Conservation (phyloP, 2,113 vertebrate species). For the Dolichotis patagonum region DNA sequence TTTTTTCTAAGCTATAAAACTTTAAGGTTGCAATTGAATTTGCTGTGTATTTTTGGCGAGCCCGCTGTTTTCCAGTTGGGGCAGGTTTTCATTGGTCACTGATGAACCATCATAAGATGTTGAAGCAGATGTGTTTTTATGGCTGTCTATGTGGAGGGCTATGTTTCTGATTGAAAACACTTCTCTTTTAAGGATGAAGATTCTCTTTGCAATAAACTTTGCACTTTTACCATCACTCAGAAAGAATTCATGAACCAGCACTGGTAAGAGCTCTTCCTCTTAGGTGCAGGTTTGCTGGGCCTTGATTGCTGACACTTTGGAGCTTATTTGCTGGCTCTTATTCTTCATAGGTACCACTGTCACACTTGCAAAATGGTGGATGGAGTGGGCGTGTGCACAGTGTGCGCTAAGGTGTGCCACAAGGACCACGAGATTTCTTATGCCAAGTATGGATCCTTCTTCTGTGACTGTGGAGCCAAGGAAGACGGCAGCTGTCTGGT, state of each 20-base stretch:
- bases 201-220: slow-evolving; percentile 99
- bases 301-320: not conserved
- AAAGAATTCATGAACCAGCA: slow-evolving; percentile 99
- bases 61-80: not conserved
- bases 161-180: slow-evolving; percentile 19
- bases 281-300: slow-evolving; percentile 55
- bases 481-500: slow-evolving; percentile 99
- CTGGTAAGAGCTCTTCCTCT: slow-evolving; percentile 91
- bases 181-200: slow-evolving; percentile 94
- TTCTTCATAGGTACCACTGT: slow-evolving; percentile 95
- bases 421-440: slow-evolving; percentile 99
- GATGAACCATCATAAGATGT: not conserved
- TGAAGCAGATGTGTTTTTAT: slow-evolving; percentile 6
- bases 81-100: not conserved
- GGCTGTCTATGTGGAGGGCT: not conserved
- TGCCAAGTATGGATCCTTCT: slow-evolving; percentile 99
- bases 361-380: slow-evolving; percentile 99
- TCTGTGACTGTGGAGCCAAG: slow-evolving; percentile 99
- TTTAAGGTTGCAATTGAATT: not conserved
- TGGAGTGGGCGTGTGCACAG: slow-evolving; percentile 98
- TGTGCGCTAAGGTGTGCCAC: slow-evolving; percentile 99
- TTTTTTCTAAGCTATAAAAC: not conserved
- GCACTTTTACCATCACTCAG: slow-evolving; percentile 99
- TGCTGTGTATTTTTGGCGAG: not conserved
- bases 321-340: slow-evolving; percentile 25